Base-by-base conservation (phyloP, 2,888 invertebrate genomes). In the Steinernema hermaphroditum region DNA sequence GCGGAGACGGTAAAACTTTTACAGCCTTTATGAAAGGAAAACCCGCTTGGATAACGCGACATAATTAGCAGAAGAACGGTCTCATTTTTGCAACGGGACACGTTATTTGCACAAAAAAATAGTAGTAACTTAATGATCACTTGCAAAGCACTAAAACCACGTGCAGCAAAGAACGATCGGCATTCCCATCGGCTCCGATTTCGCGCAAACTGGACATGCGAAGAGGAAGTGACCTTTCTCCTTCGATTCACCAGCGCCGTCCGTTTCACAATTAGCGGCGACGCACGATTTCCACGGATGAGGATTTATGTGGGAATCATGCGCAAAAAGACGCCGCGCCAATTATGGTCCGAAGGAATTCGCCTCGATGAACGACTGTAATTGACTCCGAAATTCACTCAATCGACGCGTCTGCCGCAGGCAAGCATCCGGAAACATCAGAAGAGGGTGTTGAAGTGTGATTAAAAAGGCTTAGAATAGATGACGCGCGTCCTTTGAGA, bases 261-360 rank as follows among this genome's bases (percentile, higher is more conserved):
- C 54, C 54, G 54, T 54, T 54, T 22, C 6, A 54, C 54, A 54
- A 54, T 54, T 54, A 54, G 54, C 54, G 54, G 16, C 16, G n/a
- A n/a, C 54, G 22, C 27, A 46, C 46, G 46, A 46, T 46, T 46
- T 46, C 46, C 46, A 46, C 22, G 54, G 54, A 12, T 54, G 54
- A n/a, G n/a, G 27, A 54, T 54, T 54, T 54, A 54, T 54, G 54
- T 54, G 54, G 24, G 54, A 9, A 54, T 54, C 27, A 27, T 27
- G 27, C 4, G 54, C 8, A 54, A 54, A 54, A 54, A 54, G 54
- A 54, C 54, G 46, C 46, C 46, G 54, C 27, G 27, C 54, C 54
- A 54, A 54, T 54, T 54, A 24, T 24, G 19, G 54, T 6, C 27
- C 19, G 27, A 8, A 54, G 27, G 54, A 54, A 54, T 54, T 14